These are phyloP conservation scores for Gnatocerus cornutus DNA, from an alignment of 2,888 invertebrate species.

Conservation along the genomic window DNA sequence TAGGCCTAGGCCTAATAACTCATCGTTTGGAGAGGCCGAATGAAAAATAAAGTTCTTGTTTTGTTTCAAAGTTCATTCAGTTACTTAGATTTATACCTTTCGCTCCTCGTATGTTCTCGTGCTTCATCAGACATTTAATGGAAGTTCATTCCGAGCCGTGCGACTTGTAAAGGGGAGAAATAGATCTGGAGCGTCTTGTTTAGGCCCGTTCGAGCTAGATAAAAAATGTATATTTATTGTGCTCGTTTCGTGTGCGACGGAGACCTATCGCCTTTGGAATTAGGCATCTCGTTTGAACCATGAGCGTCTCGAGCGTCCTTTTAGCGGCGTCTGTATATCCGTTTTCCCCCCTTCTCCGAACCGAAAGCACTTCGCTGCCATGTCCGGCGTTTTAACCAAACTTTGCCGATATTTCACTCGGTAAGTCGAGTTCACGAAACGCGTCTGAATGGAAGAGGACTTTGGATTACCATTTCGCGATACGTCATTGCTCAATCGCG, in stretches of 20 bases:
- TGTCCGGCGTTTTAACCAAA: constrained; percentile 66
- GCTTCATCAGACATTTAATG: constrained; percentile 39
- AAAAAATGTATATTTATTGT: constrained; percentile 62
- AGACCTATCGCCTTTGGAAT: constrained; percentile 65
- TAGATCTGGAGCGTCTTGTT: constrained; percentile 42
- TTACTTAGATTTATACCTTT: constrained; percentile 25
- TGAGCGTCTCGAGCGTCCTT: constrained; percentile 53
- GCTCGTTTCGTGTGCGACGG: constrained; percentile 65
- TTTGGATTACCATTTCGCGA: constrained; percentile 51
- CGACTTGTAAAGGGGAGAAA: constrained; percentile 27
- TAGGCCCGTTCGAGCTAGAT: constrained; percentile 35
- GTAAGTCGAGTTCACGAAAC: constrained; percentile 38
- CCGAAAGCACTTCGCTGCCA: constrained; percentile 62
- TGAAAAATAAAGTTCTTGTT: constrained; percentile 38
- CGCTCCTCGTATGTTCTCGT: constrained; percentile 27
- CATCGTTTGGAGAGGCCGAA: constrained; percentile 19
- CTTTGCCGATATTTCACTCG: constrained; percentile 65
- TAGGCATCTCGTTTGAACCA: constrained; percentile 56
- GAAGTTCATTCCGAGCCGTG: constrained; percentile 29
- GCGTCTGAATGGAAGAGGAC: constrained; percentile 33
- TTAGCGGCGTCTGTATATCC: constrained; percentile 57
- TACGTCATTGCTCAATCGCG: constrained; percentile 49
- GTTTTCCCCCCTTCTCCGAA: constrained; percentile 53
- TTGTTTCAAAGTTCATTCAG: constrained; percentile 29
- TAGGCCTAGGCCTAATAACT: constrained; percentile 25